Evolutionary conservation across 2,797 vertebrate species (phyloP).

Genomic region (Tokudaia tokunoshimensis): DNA sequence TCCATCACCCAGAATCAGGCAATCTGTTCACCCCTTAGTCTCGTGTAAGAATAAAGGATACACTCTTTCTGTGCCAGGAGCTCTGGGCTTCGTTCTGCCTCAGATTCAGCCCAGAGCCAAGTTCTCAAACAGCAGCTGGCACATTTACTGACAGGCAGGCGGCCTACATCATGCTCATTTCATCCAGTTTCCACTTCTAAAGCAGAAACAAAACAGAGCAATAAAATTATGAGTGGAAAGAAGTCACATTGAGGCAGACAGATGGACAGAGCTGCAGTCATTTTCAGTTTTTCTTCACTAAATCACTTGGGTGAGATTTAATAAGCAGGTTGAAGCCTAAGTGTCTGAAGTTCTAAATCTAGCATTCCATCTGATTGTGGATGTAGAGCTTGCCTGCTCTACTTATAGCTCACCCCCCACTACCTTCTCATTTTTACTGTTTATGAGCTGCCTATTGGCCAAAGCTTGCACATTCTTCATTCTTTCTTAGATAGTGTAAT

Average conservation of each 20-base stretch:
- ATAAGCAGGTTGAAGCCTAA: neutral
- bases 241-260: neutral
- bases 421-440: neutral
- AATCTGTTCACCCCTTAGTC: neutral
- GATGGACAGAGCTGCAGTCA: neutral
- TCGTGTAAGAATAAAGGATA: neutral
- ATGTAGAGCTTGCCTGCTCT: neutral
- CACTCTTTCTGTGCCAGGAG: neutral
- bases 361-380: neutral
- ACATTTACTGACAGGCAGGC: neutral
- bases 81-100: neutral
- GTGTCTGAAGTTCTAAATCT: neutral
- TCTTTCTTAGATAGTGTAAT: neutral
- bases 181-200: slow-evolving; percentile 43
- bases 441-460: neutral
- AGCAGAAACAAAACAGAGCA: slow-evolving; percentile 33
- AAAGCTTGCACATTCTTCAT: neutral
- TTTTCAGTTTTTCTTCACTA: neutral
- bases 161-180: neutral
- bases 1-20: neutral
- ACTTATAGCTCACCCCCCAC: neutral
- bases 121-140: slow-evolving; percentile 22
- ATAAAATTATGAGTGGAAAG: slow-evolving; percentile 37
- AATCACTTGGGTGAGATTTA: slow-evolving; percentile 32
- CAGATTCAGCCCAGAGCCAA: neutral